Conservation (phyloP, 92 coral and sea anemone species). For the Porites evermanni region DNA sequence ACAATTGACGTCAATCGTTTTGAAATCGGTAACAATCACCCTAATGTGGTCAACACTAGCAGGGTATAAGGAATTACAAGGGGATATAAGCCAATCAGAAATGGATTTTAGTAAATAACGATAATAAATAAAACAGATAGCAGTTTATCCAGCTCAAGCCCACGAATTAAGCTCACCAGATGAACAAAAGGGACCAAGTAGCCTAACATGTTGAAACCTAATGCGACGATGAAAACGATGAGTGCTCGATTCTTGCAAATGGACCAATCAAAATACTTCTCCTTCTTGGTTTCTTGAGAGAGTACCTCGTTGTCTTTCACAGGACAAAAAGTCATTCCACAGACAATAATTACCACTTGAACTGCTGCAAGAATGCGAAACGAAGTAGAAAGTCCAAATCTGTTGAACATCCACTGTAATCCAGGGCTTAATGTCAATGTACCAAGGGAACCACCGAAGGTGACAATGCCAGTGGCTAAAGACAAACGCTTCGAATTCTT, state of each 20-base stretch:
- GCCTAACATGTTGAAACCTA: constrained; percentile 54
- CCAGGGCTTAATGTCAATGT: constrained; percentile 57
- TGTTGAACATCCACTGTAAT: constrained; percentile 30
- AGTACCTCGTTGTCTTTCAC: neutral
- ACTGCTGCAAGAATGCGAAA: constrained; percentile 47
- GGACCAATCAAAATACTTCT: constrained; percentile 52
- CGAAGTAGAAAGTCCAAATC: constrained; percentile 36
- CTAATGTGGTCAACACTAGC: too few species aligned
- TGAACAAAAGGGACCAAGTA: constrained; percentile 66
- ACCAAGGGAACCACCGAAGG: constrained; percentile 53
- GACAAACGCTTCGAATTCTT: constrained; percentile 31
- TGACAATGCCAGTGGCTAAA: constrained; percentile 50
- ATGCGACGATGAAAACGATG: constrained; percentile 31
- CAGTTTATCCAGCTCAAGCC: too few species aligned
- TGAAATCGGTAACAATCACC: too few species aligned
- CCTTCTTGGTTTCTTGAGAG: neutral
- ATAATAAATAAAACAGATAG: neutral
- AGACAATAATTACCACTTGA: constrained; percentile 30
- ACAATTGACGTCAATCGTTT: too few species aligned
- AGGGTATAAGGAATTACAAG: too few species aligned
- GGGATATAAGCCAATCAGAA: too few species aligned
- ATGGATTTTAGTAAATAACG: neutral
- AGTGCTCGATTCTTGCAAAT: constrained; percentile 42
- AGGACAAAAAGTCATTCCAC: constrained; percentile 40
- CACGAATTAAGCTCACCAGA: constrained; percentile 47